A percentile compares a stretch with the other conserved stretches of the same genome.
These are phyloP conservation scores for Ormyrus thymus DNA, from an alignment of 2,888 invertebrate species.

Conservation along the genomic window DNA sequence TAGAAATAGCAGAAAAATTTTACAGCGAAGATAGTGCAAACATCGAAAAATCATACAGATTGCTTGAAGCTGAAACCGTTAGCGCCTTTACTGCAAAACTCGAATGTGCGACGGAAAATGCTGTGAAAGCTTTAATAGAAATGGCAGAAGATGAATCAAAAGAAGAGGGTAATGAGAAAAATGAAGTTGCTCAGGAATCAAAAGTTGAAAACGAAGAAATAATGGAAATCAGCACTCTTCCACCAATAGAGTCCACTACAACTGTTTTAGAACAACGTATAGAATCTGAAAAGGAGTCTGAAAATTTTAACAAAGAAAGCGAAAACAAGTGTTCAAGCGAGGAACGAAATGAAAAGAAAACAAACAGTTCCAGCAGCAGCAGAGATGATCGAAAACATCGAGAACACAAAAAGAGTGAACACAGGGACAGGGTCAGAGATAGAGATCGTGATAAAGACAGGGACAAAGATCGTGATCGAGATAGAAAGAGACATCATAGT, in stretches of 20 bases:
- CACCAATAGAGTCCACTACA: slow-evolving; percentile 52
- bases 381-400: slow-evolving; percentile 48
- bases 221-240: slow-evolving; percentile 53
- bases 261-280: slow-evolving; percentile 29
- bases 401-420: slow-evolving; percentile 43
- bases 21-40: slow-evolving; percentile 62
- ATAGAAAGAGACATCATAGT: slow-evolving; percentile 57
- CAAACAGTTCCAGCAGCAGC: slow-evolving; percentile 60
- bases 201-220: slow-evolving; percentile 9
- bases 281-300: slow-evolving; percentile 8
- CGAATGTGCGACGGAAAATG: slow-evolving; percentile 72
- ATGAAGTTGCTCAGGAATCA: slow-evolving; percentile 44
- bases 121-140: slow-evolving; percentile 72
- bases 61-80: slow-evolving; percentile 67
- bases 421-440: slow-evolving; percentile 52
- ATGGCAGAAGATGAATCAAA: slow-evolving; percentile 73
- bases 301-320: slow-evolving; percentile 53
- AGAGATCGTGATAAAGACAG: slow-evolving; percentile 48
- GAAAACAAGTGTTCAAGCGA: slow-evolving; percentile 32
- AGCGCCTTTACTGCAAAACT: slow-evolving; percentile 69
- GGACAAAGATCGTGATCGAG: slow-evolving; percentile 53
- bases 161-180: slow-evolving; percentile 63
- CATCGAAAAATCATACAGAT: slow-evolving; percentile 64
- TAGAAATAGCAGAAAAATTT: slow-evolving; percentile 65
- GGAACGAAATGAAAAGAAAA: slow-evolving; percentile 40